phyloP scores from a whole-genome alignment of 2,888 invertebrate genomes.

The Synanthedon andrenaeformis region DNA sequence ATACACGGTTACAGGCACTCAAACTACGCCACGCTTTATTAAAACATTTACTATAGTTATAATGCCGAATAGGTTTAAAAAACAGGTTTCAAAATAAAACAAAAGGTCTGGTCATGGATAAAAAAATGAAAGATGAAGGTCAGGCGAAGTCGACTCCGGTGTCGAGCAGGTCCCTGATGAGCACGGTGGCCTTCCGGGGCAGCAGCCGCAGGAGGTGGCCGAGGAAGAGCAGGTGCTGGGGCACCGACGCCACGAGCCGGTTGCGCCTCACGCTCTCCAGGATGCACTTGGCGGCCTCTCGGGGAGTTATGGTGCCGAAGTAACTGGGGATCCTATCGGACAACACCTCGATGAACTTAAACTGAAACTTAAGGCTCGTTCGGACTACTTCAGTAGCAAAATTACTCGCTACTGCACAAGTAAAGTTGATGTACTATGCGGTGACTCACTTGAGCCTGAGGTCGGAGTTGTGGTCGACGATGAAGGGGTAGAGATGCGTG shows the following conservation, averaged over 20 bases:
- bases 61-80: too few species aligned
- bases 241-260: slow-evolving; percentile 73
- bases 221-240: slow-evolving; percentile 69
- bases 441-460: slow-evolving; percentile 69
- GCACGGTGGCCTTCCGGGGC: slow-evolving; percentile 71
- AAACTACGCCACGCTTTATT: too few species aligned
- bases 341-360: neutral
- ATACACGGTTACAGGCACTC: too few species aligned
- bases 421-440: too few species aligned
- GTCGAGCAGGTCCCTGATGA: slow-evolving; percentile 72
- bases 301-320: slow-evolving; percentile 73
- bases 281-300: slow-evolving; percentile 68
- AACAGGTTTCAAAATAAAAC: too few species aligned
- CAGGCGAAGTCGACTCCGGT: slow-evolving; percentile 75
- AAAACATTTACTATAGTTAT: too few species aligned
- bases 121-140: too few species aligned
- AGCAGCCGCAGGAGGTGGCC: slow-evolving; percentile 71
- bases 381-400: too few species aligned
- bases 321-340: slow-evolving; percentile 72
- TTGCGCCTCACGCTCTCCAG: slow-evolving; percentile 73
- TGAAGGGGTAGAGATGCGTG: slow-evolving; percentile 74
- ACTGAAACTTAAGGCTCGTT: too few species aligned
- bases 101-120: too few species aligned
- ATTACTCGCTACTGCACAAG: too few species aligned
- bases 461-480: slow-evolving; percentile 67